Base-by-base conservation (phyloP, 2,888 invertebrate genomes). In the Leptopterna dolabrata region DNA sequence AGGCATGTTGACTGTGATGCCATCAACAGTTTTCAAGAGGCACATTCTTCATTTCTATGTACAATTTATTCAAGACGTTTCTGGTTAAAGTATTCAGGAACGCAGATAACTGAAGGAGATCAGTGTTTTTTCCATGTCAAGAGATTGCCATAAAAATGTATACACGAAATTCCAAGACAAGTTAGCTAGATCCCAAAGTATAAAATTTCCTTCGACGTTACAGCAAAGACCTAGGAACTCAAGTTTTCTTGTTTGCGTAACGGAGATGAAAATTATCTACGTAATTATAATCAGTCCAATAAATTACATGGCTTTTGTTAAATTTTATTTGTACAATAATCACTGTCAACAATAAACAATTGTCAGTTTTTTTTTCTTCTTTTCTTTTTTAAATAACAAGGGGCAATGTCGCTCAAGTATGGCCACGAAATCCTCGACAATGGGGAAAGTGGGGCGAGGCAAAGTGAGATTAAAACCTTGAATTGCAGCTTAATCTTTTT, bases 181-280 rank as follows among this genome's bases (percentile, higher is more conserved):
- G 27, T 55, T 3, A 13, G 63, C 43, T 55, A 70, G 70, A 41
- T 70, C 27, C 70, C 70, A 41, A 63, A n/a, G 83, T 70, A 83
- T 24, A 70, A n/a, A 36, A 70, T 63, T 83, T 55, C 63, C 70
- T n/a, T 70, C 83, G 19, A 9, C 24, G 63, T 63, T 70, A 70
- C 83, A 70, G 70, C 83, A 83, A 73, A 85, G 76, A 73, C 85
- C 85, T 85, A 85, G 85, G 85, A 85, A 85, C 85, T 85, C n/a
- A 85, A 85, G 29, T 81, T 73, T 24, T 19, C 13, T 85, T 45
- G 27, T 70, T 84, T 70, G 27, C 13, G 24, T 70, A 73, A 71
- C 45, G 29, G 47, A 36, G 43, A 76, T 85, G 85, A 85, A 71
- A 85, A 85, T 85, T 71, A 85, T 73, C 85, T 85, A 85, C 76